Base-by-base conservation (phyloP, 1,140 invertebrate genomes). In the Rhynchophorus ferrugineus region DNA sequence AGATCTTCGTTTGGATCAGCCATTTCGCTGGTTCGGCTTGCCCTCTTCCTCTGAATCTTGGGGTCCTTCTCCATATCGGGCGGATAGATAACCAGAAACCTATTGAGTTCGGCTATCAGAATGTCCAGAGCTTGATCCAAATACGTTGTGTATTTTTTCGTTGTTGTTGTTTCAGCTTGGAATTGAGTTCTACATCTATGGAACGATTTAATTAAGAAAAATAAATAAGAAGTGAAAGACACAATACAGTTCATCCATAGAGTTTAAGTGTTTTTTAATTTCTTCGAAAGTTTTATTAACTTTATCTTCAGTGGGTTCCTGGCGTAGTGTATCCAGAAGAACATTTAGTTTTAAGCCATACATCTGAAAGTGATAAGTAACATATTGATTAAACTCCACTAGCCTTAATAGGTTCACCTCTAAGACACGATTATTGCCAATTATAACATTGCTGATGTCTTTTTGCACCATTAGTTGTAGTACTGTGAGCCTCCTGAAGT, bases 31-130 rank as follows among this genome's bases (percentile, higher is more conserved):
- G 22, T 54, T 49, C 56, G 54, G 22, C 54, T 59, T 5, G 54
- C 49, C 13, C 55, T 54, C 46, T 39, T 52, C 29, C 58, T 50
- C 33, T 58, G 48, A 14, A 44, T 54, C 43, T 53, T 60, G 2
- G 51, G 58, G 38, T 59, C 58, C 16, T 42, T 54, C 11, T 56
- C 56, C 13, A 17, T n/a, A 46, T 59, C 52, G 2, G 57, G 53
- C 11, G 52, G 52, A 45, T 51, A 52, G 17, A 56, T 19, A 6
- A 36, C 24, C 18, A 61, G 35, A 50, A 59, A 61, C 36, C 57
- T 16, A 11, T 55, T 54, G 11, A 61, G 39, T 42, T 61, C 60
- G 6, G 34, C 35, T 19, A 59, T 18, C 7, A 61, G 42, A 7
- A 61, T 35, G 13, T 61, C 55, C 19, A 36, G 33, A 33, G 39